Evolutionary conservation across 2,888 invertebrate species (phyloP).

Genomic region (Micoletzkya japonica): DNA sequence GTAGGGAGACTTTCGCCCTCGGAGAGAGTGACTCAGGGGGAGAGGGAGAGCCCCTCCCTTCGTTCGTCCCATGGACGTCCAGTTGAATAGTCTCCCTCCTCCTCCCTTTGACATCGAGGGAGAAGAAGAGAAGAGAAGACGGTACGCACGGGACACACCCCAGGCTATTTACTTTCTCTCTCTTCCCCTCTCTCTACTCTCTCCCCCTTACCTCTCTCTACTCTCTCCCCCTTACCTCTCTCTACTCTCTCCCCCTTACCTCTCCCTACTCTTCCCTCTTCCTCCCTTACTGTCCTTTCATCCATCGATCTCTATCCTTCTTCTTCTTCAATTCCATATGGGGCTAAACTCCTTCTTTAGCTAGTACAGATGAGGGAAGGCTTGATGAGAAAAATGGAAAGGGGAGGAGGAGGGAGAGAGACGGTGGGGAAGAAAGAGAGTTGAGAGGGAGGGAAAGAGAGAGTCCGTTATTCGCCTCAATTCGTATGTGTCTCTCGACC

Average conservation of each 20-base stretch:
- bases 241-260: too few relatives aligned
- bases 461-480: too few relatives aligned
- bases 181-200: background rate
- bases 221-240: too few relatives aligned
- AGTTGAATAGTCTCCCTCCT: conserved; percentile 1
- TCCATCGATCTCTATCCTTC: too few relatives aligned
- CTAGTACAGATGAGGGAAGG: too few relatives aligned
- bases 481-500: too few relatives aligned
- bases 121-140: conserved; percentile 6
- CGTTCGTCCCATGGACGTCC: background rate
- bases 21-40: background rate
- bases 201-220: background rate
- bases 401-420: too few relatives aligned
- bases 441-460: too few relatives aligned
- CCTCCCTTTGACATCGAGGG: background rate
- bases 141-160: background rate
- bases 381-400: too few relatives aligned
- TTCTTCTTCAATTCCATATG: too few relatives aligned
- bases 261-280: background rate
- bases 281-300: background rate
- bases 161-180: conserved; percentile 2
- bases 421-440: too few relatives aligned
- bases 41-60: background rate
- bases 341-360: too few relatives aligned
- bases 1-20: background rate